Evolutionary conservation across 92 coral and sea anemone species (phyloP).

Genomic region (Epizoanthus stellaris): DNA sequence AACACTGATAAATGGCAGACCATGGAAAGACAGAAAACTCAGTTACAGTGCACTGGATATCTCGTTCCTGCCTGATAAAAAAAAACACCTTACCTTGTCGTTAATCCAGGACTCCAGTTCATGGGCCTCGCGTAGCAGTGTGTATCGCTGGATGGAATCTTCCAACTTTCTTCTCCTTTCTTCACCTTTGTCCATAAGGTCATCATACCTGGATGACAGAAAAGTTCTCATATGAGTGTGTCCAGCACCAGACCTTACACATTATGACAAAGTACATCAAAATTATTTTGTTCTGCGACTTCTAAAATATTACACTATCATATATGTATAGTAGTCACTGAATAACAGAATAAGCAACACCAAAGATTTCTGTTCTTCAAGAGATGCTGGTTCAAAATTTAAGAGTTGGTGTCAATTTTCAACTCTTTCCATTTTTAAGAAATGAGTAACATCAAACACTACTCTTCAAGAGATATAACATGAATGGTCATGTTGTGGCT

Average conservation of each 20-base stretch:
- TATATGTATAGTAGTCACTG: too few species aligned
- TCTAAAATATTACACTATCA: too few species aligned
- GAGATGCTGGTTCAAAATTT: too few species aligned
- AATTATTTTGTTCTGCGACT: too few species aligned
- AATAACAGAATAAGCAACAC: neutral
- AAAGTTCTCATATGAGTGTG: neutral
- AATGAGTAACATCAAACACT: too few species aligned
- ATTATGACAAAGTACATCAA: too few species aligned
- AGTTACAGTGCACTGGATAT: neutral
- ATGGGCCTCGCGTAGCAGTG: conserved; percentile 95
- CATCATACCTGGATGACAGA: conserved; percentile 72
- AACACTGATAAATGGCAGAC: neutral
- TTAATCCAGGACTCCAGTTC: conserved; percentile 99
- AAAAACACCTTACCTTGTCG: conserved; percentile 78
- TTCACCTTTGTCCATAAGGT: conserved; percentile 90
- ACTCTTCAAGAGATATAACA: neutral
- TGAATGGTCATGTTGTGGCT: neutral
- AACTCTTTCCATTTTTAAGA: too few species aligned
- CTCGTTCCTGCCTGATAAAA: neutral
- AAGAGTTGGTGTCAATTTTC: too few species aligned
- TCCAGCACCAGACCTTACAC: neutral
- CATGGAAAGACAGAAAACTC: neutral
- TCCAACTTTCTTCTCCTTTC: conserved; percentile 91
- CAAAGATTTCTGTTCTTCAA: neutral
- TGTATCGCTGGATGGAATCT: conserved; percentile 94